Percentiles rank a stretch among this genome's conserved stretches.
phyloP scores from a whole-genome alignment of 2,797 vertebrate genomes.

The Liasis olivaceus region DNA sequence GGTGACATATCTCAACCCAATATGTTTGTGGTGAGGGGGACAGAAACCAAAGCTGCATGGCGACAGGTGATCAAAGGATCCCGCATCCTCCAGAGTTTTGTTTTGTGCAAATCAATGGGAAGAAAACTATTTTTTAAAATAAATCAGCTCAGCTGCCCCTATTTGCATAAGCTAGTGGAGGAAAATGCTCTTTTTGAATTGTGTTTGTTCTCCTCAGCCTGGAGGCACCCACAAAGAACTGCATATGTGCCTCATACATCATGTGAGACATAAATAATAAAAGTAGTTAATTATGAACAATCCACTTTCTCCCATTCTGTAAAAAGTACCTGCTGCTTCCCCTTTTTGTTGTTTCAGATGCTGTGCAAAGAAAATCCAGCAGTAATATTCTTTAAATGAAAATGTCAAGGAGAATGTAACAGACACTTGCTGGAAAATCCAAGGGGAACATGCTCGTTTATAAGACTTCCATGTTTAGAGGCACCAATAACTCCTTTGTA shows the following conservation, averaged over 20 bases:
- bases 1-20: conserved; percentile 43
- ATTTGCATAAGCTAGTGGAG: conserved; percentile 48
- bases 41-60: conserved; percentile 47
- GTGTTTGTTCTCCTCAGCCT: conserved; percentile 35
- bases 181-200: conserved; percentile 50
- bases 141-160: conserved; percentile 31
- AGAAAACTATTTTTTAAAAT: conserved; percentile 23
- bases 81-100: conserved; percentile 50
- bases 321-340: conserved; percentile 21
- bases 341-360: conserved; percentile 23
- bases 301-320: background rate
- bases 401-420: conserved; percentile 18
- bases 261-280: conserved; percentile 45
- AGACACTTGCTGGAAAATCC: background rate
- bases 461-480: background rate
- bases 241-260: conserved; percentile 33
- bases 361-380: conserved; percentile 42
- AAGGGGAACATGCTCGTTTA: background rate
- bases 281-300: conserved; percentile 51
- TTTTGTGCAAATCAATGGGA: conserved; percentile 55
- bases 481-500: background rate
- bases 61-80: conserved; percentile 62
- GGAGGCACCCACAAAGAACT: conserved; percentile 38
- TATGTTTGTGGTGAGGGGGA: conserved; percentile 34
- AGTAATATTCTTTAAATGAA: conserved; percentile 30